Evolutionary conservation across 2,888 invertebrate species (phyloP).

Genomic region (Oscheius onirici): DNA sequence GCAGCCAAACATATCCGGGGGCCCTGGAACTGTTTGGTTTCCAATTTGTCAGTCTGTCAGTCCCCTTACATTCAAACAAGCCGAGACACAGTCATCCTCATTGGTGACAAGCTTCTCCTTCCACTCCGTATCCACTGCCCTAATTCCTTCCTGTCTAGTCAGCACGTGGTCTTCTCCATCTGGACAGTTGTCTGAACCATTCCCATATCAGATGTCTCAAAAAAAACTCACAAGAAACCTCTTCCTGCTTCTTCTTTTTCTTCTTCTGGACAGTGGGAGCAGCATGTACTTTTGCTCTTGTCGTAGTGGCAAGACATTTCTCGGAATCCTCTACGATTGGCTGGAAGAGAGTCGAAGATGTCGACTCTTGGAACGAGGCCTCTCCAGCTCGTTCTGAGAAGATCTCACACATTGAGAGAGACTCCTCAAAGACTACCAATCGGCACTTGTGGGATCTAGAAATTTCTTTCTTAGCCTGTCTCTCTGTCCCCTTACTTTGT

Average conservation of each 20-base stretch:
- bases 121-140: neutral
- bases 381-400: constrained; percentile 3
- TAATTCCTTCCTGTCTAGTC: constrained; percentile 13
- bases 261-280: constrained; percentile 4
- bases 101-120: constrained; percentile 10
- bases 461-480: neutral
- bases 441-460: constrained; percentile 3
- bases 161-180: constrained; percentile 9
- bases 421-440: constrained; percentile 12
- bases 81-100: constrained; percentile 31
- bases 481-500: constrained; percentile 2
- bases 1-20: constrained; percentile 2
- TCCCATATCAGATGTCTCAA: neutral
- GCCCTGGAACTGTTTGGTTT: constrained; percentile 10
- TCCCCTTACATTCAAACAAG: constrained; percentile 18
- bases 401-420: constrained; percentile 22
- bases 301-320: neutral
- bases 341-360: constrained; percentile 9
- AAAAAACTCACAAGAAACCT: neutral
- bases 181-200: neutral
- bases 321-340: constrained; percentile 21
- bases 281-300: neutral
- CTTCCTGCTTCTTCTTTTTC: neutral
- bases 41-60: neutral
- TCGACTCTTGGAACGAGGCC: neutral